Percentiles rank a stretch among this genome's conserved stretches.
These are phyloP conservation scores for Poeciliopsis gracilis DNA, from an alignment of 2,797 vertebrate species.

Conservation along the genomic window DNA sequence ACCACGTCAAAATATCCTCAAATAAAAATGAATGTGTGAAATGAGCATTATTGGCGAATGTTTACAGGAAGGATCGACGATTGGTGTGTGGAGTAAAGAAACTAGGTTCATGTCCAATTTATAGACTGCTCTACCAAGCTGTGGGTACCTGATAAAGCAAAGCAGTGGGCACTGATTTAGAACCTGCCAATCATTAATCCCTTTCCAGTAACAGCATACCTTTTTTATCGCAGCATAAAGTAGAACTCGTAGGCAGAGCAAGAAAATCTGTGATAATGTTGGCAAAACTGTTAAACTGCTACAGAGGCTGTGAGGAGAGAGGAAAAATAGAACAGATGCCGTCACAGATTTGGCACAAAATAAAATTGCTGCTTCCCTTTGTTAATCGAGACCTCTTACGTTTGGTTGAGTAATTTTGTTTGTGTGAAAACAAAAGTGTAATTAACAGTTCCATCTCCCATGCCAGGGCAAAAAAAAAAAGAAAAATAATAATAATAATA, in stretches of 20 bases:
- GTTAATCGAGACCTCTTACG: constrained; percentile 75
- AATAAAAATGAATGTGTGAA: constrained; percentile 8
- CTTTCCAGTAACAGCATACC: constrained; percentile 59
- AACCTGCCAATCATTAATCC: constrained; percentile 57
- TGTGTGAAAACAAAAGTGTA: constrained; percentile 78
- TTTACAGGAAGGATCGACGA: constrained; percentile 57
- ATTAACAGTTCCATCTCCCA: constrained; percentile 71
- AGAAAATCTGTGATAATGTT: constrained; percentile 43
- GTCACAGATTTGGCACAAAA: constrained; percentile 72
- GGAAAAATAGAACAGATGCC: constrained; percentile 62
- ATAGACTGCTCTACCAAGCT: constrained; percentile 75
- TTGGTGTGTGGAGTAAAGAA: constrained; percentile 51
- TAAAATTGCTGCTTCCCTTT: constrained; percentile 63
- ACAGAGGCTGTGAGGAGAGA: constrained; percentile 8
- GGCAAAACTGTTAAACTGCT: constrained; percentile 48
- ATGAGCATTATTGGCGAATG: constrained; percentile 39
- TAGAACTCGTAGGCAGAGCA: constrained; percentile 44
- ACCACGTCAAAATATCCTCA: constrained; percentile 5
- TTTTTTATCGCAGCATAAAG: constrained; percentile 49
- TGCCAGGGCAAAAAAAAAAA: constrained; percentile 53
- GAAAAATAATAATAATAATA: constrained; percentile 42
- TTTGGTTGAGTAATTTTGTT: constrained; percentile 79
- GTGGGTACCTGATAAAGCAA: constrained; percentile 72
- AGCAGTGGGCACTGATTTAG: constrained; percentile 53
- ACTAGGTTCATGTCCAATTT: constrained; percentile 60